Base-by-base conservation (phyloP, 2,113 vertebrate species). In the Amphiprion percula region DNA sequence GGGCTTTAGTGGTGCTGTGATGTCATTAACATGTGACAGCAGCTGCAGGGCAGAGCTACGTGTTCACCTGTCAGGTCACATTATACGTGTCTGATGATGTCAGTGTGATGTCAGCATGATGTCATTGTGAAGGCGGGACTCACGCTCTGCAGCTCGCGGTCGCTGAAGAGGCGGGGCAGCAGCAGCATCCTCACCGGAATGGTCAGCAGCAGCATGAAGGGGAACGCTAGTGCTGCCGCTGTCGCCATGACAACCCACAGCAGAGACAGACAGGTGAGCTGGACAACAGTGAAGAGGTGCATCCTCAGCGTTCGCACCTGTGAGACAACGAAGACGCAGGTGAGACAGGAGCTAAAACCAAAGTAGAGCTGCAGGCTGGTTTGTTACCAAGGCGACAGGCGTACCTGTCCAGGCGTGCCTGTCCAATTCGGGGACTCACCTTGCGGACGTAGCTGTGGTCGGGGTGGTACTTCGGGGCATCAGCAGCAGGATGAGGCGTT, bases 171-270 rank as follows among this genome's bases (percentile, higher is more conserved):
- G 16, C 95, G 95, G 56, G 94, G 94, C 67, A 99, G 95, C 78
- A 98, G 89, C 84, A 96, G 96, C 95, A 97, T 96, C 79, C 96
- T 96, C 47, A 99, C 92, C 0, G 98, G 97, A 79, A 98, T 96
- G 0, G 97, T 98, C 90, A 99, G 93, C 92, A 99, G 96, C 91
- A 99, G 94, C 90, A 99, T 93, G 83, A 99, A 98, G 73, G 97
- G 98, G 83, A 99, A 99, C 53, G 97, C 97, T 79, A 98, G 91
- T 1, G 98, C 97, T 2, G 96, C 97, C 0, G 94, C 94, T 0
- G 97, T 97, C 28, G 97, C 97, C 98, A 99, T 99, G 89, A 99
- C 96, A 0, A 95, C 96, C 98, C 98, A 99, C 58, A 99, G 95
- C 50, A 96, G 79, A 0, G 95, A 96, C 90, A 99, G 94, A 80